Evolutionary conservation across 2,888 invertebrate genomes (phyloP).

Genomic region (Himalopsyche anomala): DNA sequence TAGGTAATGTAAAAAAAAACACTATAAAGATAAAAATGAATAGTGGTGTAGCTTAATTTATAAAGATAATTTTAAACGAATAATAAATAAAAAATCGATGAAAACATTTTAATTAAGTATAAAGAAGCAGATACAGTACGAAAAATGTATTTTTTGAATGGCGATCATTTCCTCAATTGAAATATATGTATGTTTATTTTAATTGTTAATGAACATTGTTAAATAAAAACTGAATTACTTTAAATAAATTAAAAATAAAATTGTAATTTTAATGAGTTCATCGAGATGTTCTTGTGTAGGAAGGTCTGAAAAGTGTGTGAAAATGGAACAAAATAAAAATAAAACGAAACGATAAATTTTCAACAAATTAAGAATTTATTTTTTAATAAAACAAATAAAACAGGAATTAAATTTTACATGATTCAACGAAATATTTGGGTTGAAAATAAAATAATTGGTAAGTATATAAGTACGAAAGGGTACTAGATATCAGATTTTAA

Average conservation of each 20-base stretch:
- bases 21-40: too few species aligned
- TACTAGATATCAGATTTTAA: too few species aligned
- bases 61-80: not conserved
- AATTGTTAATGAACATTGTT: too few species aligned
- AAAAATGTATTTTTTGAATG: too few species aligned
- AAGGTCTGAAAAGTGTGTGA: not conserved
- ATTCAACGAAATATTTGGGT: slow-evolving; percentile 58
- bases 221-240: too few species aligned
- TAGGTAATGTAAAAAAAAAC: slow-evolving; percentile 27
- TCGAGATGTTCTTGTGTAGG: too few species aligned
- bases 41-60: not conserved
- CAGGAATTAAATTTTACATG: slow-evolving; percentile 60
- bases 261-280: too few species aligned
- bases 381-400: slow-evolving; percentile 63
- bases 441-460: slow-evolving; percentile 40
- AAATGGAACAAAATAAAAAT: slow-evolving; percentile 52
- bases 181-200: too few species aligned
- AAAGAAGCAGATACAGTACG: too few species aligned
- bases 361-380: slow-evolving; percentile 62
- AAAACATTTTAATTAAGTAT: too few species aligned
- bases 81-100: not conserved
- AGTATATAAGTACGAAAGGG: not conserved
- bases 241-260: too few species aligned
- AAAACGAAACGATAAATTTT: slow-evolving; percentile 57
- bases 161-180: too few species aligned